A percentile compares a stretch with the other conserved stretches of the same genome.
phyloP scores from a whole-genome alignment of 2,113 vertebrate species.

The Alethe diademata region DNA sequence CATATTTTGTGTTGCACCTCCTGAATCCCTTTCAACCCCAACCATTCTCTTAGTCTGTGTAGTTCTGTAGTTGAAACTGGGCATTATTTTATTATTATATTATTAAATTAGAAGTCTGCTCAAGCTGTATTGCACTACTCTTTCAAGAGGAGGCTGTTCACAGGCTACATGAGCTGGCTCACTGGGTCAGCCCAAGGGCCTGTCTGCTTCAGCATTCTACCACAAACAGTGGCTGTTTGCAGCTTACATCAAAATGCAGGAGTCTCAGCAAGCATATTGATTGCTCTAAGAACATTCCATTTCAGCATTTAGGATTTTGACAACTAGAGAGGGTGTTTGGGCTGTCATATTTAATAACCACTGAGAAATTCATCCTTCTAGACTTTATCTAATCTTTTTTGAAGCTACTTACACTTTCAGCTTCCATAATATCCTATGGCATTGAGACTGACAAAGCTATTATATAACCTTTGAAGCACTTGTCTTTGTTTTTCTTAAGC shows the following conservation, averaged over 20 bases:
- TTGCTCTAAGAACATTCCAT: background rate
- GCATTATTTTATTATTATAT: background rate
- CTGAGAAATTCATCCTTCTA: background rate
- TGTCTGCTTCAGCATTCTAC: background rate
- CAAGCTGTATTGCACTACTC: rapidly evolving
- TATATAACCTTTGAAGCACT: background rate
- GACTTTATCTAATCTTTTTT: background rate
- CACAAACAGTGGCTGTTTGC: background rate
- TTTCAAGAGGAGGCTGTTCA: background rate
- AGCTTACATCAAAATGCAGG: background rate
- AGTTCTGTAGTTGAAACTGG: background rate
- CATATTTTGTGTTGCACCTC: background rate
- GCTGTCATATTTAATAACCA: conserved; percentile 4
- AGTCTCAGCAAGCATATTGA: background rate
- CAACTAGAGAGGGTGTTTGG: background rate
- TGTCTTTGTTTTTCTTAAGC: background rate
- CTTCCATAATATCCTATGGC: background rate
- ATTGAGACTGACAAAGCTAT: background rate
- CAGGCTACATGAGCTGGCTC: background rate
- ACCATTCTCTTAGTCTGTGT: background rate
- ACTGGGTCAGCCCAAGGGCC: background rate
- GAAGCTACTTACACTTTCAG: background rate
- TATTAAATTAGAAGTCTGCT: background rate
- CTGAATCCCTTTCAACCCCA: background rate
- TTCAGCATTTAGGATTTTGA: background rate